Evolutionary conservation across 2,888 invertebrate genomes (phyloP), one percentile per base, ranked within the genome.

Genomic region (Drosophila birchii): DNA sequence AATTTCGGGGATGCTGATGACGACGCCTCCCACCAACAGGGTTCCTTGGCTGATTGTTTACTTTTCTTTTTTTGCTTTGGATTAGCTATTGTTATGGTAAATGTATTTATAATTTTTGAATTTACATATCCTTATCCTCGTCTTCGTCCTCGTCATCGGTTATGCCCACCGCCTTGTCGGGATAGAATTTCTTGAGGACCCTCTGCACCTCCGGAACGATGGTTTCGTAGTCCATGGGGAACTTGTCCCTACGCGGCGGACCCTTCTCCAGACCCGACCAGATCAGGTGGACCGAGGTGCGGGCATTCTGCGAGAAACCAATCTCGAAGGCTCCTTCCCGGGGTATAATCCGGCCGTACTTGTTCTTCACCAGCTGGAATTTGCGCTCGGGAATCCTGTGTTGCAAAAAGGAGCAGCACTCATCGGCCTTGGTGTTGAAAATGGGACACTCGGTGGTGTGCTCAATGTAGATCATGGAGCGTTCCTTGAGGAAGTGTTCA

Each of bases 191-290:
- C 74, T 85, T 91, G 12, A 92, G 68, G 0, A 92, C 45, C 20
- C 68, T 78, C 9, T 80, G 76, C 14, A 92, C 81, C 39, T 90
- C 88, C 7, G 90, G 88, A 14, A 92, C 56, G 0, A 92, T 61
- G 0, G 53, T 9, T 9, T 86, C 86, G 53, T 74, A 92, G 4
- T 72, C 53, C 0, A 34, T 20, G 1, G 91, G 91, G 72, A 92
- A 91, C 76, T 92, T 92, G 58, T 92, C 92, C 5, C 90, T 83
- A 3, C 92, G 78, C 3, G 92, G 92, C 3, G 92, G 92, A 5
- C 92, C 92, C 20, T 72, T 78, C 1, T 78, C 78, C 11, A 92
- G 18, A 5, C 92, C 92, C 18, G 84, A 84, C 91, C 91, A 91
- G 18, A 91, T 9, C 5, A 72, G 26, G 14, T 88, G 78, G 26